Conservation (phyloP, 2,888 invertebrate species). For the Willowsia nigromaculata region DNA sequence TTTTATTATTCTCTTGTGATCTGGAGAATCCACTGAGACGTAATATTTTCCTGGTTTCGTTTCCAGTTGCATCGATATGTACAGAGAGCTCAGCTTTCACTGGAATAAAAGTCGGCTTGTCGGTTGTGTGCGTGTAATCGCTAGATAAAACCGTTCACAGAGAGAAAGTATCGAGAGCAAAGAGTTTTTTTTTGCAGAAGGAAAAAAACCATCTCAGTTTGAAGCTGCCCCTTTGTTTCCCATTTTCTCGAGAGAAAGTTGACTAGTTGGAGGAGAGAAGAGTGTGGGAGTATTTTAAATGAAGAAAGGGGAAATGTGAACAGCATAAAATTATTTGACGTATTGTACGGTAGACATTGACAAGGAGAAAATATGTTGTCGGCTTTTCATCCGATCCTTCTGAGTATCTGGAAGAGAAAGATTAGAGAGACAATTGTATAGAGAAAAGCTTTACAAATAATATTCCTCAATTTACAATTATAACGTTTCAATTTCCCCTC, state of each 20-base stretch:
- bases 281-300: constrained; percentile 21
- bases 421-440: constrained; percentile 9
- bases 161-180: too few relatives aligned
- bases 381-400: background rate
- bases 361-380: background rate
- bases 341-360: background rate
- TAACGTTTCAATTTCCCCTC: background rate
- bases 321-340: constrained; percentile 24
- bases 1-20: constrained; percentile 19
- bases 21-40: background rate
- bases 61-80: background rate
- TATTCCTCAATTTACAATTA: background rate
- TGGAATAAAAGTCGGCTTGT: background rate
- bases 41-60: too few relatives aligned
- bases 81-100: background rate
- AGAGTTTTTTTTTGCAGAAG: too few relatives aligned
- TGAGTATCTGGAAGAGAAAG: background rate
- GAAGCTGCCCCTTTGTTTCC: too few relatives aligned
- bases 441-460: background rate
- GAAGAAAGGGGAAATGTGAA: constrained; percentile 19
- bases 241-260: background rate
- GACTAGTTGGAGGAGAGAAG: background rate
- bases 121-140: background rate
- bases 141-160: too few relatives aligned
- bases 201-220: too few relatives aligned